Evolutionary conservation across 92 coral and sea anemone species (phyloP).

Genomic region (Porites lobata): DNA sequence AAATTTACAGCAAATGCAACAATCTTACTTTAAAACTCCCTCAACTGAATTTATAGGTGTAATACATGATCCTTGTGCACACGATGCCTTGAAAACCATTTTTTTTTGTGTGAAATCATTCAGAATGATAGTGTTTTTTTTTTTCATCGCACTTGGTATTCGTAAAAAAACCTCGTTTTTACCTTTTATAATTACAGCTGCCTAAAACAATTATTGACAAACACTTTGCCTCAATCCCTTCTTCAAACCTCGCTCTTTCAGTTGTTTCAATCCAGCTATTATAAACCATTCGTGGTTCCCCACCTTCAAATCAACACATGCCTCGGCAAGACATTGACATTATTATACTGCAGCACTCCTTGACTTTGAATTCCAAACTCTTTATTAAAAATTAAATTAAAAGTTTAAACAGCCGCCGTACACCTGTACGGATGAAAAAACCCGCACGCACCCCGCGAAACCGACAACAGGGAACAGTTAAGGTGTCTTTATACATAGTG

Average conservation of each 20-base stretch:
- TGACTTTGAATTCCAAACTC: constrained; percentile 63
- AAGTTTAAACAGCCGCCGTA: constrained; percentile 84
- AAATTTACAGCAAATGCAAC: no score
- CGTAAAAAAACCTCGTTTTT: background rate
- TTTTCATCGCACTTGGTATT: background rate
- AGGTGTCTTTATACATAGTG: constrained; percentile 40
- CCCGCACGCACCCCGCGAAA: constrained; percentile 17
- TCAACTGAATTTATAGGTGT: no score
- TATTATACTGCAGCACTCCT: constrained; percentile 49
- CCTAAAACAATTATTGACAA: constrained; percentile 40
- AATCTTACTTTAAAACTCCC: no score
- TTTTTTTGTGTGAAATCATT: constrained; percentile 17
- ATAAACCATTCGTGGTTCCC: constrained; percentile 15
- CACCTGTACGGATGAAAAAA: constrained; percentile 79
- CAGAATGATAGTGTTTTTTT: constrained; percentile 17
- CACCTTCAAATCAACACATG: constrained; percentile 42
- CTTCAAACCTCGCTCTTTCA: constrained; percentile 27
- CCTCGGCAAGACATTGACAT: constrained; percentile 67
- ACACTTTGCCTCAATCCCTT: constrained; percentile 25
- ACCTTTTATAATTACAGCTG: constrained; percentile 35
- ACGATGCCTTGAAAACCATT: no score
- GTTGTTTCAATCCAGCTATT: constrained; percentile 67
- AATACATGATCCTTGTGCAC: no score
- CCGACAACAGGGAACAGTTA: constrained; percentile 20
- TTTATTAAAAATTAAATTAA: constrained; percentile 66